These are phyloP conservation scores for Crotalus viridis DNA, from an alignment of 2,113 vertebrate genomes.

Conservation along the genomic window DNA sequence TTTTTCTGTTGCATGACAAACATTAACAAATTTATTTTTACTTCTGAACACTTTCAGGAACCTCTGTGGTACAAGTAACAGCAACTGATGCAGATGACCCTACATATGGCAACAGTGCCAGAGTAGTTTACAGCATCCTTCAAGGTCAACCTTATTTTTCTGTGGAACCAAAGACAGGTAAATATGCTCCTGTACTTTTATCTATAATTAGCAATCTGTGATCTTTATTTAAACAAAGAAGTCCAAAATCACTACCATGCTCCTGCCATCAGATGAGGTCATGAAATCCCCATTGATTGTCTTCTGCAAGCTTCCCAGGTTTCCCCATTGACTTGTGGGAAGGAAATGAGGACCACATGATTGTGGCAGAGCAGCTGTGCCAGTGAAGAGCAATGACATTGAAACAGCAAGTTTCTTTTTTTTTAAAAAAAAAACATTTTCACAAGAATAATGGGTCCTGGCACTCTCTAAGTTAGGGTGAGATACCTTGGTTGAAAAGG, in stretches of 20 bases:
- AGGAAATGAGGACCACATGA: neutral
- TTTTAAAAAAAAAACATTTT: neutral
- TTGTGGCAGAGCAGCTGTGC: neutral
- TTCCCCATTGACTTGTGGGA: neutral
- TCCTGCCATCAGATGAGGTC: neutral
- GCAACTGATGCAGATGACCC: conserved; percentile 96
- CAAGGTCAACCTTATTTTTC: conserved; percentile 97
- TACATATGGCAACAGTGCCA: conserved; percentile 94
- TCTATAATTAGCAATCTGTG: neutral
- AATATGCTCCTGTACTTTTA: neutral
- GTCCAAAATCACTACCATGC: neutral
- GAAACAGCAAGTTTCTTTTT: neutral
- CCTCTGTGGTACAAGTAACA: conserved; percentile 93
- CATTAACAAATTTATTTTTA: conserved; percentile 3
- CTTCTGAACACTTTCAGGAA: conserved; percentile 74
- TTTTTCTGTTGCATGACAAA: neutral
- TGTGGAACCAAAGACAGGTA: conserved; percentile 96
- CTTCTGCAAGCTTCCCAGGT: neutral
- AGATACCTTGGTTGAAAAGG: neutral
- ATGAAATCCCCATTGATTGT: neutral
- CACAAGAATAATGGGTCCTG: neutral
- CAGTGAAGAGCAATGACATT: neutral
- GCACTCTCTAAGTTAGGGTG: neutral
- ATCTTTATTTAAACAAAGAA: neutral
- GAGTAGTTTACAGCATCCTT: conserved; percentile 94